A percentile compares a stretch with the other conserved stretches of the same genome.
These are phyloP conservation scores for Cepaea hortensis DNA, from an alignment of 2,888 invertebrate genomes.

Conservation along the genomic window DNA sequence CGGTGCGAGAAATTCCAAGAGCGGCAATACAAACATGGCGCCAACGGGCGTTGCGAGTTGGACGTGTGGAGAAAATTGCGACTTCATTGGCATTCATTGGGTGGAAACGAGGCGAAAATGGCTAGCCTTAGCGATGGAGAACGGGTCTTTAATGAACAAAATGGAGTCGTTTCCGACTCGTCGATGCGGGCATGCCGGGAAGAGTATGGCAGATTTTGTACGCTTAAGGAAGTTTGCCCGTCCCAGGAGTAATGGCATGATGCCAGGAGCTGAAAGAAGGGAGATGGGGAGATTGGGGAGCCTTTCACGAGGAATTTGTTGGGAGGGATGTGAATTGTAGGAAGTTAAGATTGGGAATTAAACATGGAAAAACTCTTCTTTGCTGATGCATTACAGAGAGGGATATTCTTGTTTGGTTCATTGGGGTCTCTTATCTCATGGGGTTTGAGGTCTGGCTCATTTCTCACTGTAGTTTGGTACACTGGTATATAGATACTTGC, in stretches of 20 bases:
- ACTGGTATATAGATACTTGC: no score
- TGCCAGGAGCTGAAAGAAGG: constrained; percentile 16
- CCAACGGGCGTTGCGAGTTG: constrained; percentile 42
- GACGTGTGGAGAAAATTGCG: constrained; percentile 43
- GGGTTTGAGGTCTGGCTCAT: no score
- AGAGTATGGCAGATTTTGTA: constrained; percentile 43
- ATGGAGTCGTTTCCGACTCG: constrained; percentile 48
- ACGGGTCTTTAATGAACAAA: constrained; percentile 49
- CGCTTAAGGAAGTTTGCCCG: constrained; percentile 38
- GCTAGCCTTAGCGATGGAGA: constrained; percentile 41
- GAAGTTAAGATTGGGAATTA: neutral
- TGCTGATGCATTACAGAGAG: neutral
- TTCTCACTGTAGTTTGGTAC: no score
- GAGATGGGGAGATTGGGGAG: constrained; percentile 2
- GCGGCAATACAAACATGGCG: constrained; percentile 48
- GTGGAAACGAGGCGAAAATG: constrained; percentile 50
- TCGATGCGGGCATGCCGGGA: constrained; percentile 36
- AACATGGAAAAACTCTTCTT: neutral
- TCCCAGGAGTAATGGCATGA: constrained; percentile 39
- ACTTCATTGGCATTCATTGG: constrained; percentile 45
- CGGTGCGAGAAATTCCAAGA: constrained; percentile 50
- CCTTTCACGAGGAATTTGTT: constrained; percentile 4
- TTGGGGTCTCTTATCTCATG: no score
- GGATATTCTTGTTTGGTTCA: neutral
- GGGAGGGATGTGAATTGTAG: neutral